Base-by-base conservation (phyloP, 37 sponge, comb jelly and placozoan species). In the Tethya wilhelma region DNA sequence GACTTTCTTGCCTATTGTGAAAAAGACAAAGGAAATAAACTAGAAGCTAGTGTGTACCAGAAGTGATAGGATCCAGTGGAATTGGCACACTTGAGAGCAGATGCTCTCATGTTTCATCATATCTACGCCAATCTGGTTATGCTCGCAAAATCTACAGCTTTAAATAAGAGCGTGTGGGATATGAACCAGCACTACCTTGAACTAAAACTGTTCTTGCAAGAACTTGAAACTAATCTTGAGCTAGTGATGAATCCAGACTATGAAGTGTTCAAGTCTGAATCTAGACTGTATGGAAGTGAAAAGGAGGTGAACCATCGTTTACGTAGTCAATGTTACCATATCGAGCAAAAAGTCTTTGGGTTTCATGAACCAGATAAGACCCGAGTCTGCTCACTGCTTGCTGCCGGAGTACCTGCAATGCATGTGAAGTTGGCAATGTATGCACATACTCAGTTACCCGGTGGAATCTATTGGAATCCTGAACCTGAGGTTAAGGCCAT, bases 141-240 rank as follows among this genome's bases (percentile, higher is more conserved):
- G 38, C 58, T 83, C 6, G 72, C 68, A 8, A 83, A 83, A 44
- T 77, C 71, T 58, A 69, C 30, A 0, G 63, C 33, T 0, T 38
- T 85, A 14, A 29, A 56, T 4, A 85, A 85, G 63, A 70, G 72
- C 11, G 71, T 36, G 14, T 33, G 34, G 4, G 85, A 85, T 30
- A 85, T 85, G 78, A 77, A 68, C 38, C 12, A 11, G 53, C 85
- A 85, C 30, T 77, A 85, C 34, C 14, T 68, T n/a, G 85, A 85
- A 37, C 71, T 85, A 11, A 0, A 36, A 57, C 1, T 2, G 8
- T 85, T 85, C 57, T 69, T 85, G 4, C 36, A 76, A 57, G 37
- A 46, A 40, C 4, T 77, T 0, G 45, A 67, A 33, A 57, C 38
- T 0, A 38, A 64, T 0, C 76, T 69, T 33, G 14, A 53, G 12